Evolutionary conservation across 2,888 invertebrate species (phyloP).

Genomic region (Drosophila cognata): DNA sequence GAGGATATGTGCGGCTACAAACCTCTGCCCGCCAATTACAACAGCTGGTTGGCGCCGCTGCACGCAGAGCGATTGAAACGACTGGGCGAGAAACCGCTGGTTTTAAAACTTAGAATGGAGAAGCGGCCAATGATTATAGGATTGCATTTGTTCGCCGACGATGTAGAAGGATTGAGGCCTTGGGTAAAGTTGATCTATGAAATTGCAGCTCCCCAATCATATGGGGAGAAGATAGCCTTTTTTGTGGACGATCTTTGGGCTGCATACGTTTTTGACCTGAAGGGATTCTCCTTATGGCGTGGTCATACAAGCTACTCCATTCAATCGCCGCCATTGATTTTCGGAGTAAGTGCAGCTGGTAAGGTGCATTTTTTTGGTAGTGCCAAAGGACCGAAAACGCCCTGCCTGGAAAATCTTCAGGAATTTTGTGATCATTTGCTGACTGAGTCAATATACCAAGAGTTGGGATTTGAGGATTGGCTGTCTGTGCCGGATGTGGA

Average conservation of each 20-base stretch:
- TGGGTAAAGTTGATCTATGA: slow-evolving; percentile 42
- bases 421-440: slow-evolving; percentile 48
- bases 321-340: slow-evolving; percentile 37
- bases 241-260: slow-evolving; percentile 41
- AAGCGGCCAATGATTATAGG: slow-evolving; percentile 30
- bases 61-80: slow-evolving; percentile 19
- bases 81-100: neutral
- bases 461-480: slow-evolving; percentile 6
- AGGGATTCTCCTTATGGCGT: neutral
- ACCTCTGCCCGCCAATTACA: slow-evolving; percentile 1
- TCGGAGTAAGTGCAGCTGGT: slow-evolving; percentile 16
- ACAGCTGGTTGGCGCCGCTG: slow-evolving; percentile 9
- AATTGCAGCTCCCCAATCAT: slow-evolving; percentile 24
- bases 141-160: slow-evolving; percentile 45
- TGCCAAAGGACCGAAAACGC: neutral
- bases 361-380: slow-evolving; percentile 45
- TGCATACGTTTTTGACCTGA: slow-evolving; percentile 27
- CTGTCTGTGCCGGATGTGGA: slow-evolving; percentile 36
- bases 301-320: slow-evolving; percentile 15
- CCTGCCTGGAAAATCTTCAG: slow-evolving; percentile 24
- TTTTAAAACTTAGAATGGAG: neutral
- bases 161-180: slow-evolving; percentile 10
- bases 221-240: slow-evolving; percentile 14
- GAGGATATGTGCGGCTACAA: neutral
- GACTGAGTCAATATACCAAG: neutral